These are phyloP conservation scores for Triplophysa dalaica DNA, from an alignment of 2,113 vertebrate genomes.

Conservation along the genomic window DNA sequence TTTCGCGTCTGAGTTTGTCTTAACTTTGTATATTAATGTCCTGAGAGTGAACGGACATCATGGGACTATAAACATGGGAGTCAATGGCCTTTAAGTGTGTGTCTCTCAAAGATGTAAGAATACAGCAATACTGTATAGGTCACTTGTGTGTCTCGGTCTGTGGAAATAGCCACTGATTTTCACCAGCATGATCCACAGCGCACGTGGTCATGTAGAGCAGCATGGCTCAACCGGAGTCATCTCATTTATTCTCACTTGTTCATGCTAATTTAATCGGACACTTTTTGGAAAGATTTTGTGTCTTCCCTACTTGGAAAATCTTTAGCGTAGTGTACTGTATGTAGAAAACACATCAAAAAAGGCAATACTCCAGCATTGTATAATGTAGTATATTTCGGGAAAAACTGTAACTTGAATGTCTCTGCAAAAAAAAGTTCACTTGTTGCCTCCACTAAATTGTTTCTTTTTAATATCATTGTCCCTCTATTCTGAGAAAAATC, in stretches of 20 bases:
- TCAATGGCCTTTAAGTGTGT: conserved; percentile 68
- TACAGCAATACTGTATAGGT: conserved; percentile 79
- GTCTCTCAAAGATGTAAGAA: conserved; percentile 62
- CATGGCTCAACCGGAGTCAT: conserved; percentile 24
- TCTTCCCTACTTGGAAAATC: conserved; percentile 60
- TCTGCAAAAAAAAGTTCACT: conserved; percentile 30
- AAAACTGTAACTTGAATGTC: conserved; percentile 72
- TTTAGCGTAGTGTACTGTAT: conserved; percentile 48
- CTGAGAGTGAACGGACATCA: conserved; percentile 19
- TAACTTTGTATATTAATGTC: conserved; percentile 30
- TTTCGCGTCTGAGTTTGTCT: conserved; percentile 27
- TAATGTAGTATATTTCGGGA: conserved; percentile 57
- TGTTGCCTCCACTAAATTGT: conserved; percentile 37
- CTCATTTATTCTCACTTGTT: conserved; percentile 16
- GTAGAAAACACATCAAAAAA: conserved; percentile 55
- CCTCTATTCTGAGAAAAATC: background rate
- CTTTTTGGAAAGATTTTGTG: conserved; percentile 10
- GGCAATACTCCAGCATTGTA: conserved; percentile 67
- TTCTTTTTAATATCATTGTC: background rate
- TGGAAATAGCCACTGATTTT: conserved; percentile 73
- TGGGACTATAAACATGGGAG: conserved; percentile 51
- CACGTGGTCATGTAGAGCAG: conserved; percentile 45
- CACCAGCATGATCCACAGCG: conserved; percentile 68
- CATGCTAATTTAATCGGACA: conserved; percentile 6
- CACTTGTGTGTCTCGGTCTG: conserved; percentile 59